These are phyloP conservation scores for Anticlea derivata DNA, from an alignment of 2,888 invertebrate genomes.

Conservation along the genomic window DNA sequence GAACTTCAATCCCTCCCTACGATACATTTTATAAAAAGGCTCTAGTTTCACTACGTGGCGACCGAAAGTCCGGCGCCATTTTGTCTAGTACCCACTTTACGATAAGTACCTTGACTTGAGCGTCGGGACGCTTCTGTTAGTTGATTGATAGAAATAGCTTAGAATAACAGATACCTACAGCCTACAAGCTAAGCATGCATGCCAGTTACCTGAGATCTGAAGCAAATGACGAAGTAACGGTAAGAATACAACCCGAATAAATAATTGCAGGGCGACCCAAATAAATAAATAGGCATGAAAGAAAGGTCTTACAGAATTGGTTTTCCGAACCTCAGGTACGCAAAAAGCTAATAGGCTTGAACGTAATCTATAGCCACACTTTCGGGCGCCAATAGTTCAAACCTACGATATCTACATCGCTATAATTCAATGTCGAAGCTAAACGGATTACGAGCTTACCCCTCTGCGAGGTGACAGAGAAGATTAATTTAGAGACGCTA, in stretches of 20 bases:
- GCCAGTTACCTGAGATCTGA: too few species aligned
- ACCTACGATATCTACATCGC: slow-evolving; percentile 14
- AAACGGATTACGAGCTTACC: slow-evolving; percentile 23
- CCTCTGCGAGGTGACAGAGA: slow-evolving; percentile 15
- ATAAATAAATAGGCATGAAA: too few species aligned
- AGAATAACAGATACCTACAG: too few species aligned
- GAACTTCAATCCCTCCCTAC: slow-evolving; percentile 6
- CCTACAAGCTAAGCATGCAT: background rate
- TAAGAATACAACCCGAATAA: too few species aligned
- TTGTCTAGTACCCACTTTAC: slow-evolving; percentile 1
- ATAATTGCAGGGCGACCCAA: too few species aligned
- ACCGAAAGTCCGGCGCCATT: slow-evolving; percentile 5
- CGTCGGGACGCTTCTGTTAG: background rate
- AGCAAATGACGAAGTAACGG: too few species aligned
- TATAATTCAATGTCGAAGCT: slow-evolving; percentile 22
- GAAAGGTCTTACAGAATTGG: background rate
- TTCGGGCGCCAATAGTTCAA: slow-evolving; percentile 18
- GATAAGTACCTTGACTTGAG: background rate
- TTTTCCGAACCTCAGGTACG: background rate
- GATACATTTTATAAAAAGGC: slow-evolving; percentile 2
- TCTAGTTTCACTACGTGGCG: background rate
- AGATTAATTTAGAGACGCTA: slow-evolving; percentile 10
- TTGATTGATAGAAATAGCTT: background rate
- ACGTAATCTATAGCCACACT: slow-evolving; percentile 14
- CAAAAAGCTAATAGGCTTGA: slow-evolving; percentile 7